These are phyloP conservation scores for Ceratoteleas bidentatus DNA, from an alignment of 1,140 invertebrate species.

Conservation along the genomic window DNA sequence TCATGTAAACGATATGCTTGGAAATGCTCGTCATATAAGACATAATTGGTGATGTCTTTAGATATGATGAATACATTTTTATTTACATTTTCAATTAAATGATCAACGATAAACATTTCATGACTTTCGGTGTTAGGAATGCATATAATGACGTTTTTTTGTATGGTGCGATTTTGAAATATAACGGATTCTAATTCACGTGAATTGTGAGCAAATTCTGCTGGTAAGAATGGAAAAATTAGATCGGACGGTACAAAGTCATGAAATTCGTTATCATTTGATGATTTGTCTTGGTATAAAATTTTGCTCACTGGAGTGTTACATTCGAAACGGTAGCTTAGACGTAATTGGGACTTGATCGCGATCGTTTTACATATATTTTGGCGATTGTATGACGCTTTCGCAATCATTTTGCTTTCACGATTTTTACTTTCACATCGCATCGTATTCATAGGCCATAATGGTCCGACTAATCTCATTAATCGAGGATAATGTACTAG, in stretches of 20 bases:
- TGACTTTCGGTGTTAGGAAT: background rate
- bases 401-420: background rate
- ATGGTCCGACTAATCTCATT: background rate
- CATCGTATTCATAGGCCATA: background rate
- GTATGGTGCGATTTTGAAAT: background rate
- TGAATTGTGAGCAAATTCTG: background rate
- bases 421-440: slow-evolving; percentile 2
- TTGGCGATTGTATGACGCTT: background rate
- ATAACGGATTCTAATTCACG: background rate
- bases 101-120: background rate
- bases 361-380: slow-evolving; percentile 3
- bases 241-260: background rate
- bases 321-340: background rate
- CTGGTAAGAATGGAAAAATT: background rate
- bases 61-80: background rate
- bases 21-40: no score
- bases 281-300: background rate
- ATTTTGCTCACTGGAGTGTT: background rate
- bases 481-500: background rate
- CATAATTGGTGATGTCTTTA: slow-evolving; percentile 1
- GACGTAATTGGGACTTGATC: background rate
- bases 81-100: background rate
- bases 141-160: background rate
- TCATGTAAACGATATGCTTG: no score
- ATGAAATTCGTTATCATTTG: background rate